These are phyloP conservation scores for Spermophilus dauricus DNA, from an alignment of 2,113 vertebrate genomes.

Conservation along the genomic window DNA sequence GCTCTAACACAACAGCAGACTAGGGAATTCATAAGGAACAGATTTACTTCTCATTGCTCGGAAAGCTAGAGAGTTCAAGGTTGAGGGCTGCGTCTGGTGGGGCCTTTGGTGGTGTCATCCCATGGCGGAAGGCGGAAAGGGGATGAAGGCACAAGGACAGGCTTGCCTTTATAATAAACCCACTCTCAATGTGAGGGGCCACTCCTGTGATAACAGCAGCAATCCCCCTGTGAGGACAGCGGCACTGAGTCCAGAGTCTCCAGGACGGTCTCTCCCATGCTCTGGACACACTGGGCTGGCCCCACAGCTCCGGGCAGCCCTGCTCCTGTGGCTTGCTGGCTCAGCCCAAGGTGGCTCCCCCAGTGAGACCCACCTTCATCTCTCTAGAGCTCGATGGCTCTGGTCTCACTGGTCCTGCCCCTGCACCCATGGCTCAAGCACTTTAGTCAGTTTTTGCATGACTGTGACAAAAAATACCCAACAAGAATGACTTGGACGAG, in stretches of 20 bases:
- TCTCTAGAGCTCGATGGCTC: background rate
- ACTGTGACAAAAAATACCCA: too few relatives aligned
- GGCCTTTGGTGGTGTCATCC: too few relatives aligned
- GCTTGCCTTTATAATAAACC: too few relatives aligned
- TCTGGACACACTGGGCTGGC: background rate
- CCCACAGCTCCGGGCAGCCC: background rate
- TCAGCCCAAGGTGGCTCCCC: background rate
- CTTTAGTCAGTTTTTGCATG: too few relatives aligned
- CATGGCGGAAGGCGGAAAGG: too few relatives aligned
- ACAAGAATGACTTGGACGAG: too few relatives aligned
- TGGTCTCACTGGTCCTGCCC: background rate
- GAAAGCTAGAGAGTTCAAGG: background rate
- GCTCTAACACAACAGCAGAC: background rate
- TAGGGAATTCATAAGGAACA: background rate
- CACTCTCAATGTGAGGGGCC: too few relatives aligned
- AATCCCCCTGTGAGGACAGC: too few relatives aligned
- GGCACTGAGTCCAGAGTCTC: too few relatives aligned
- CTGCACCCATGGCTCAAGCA: background rate
- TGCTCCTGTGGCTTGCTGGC: background rate
- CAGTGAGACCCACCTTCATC: background rate
- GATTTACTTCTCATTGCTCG: background rate
- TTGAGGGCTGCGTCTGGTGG: too few relatives aligned
- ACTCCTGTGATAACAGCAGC: background rate
- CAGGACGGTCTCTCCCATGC: background rate
- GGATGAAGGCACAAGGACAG: too few relatives aligned